Evolutionary conservation across 1,140 invertebrate species (phyloP), one percentile per base, ranked within the genome.

Genomic region (Penaeus japonicus): DNA sequence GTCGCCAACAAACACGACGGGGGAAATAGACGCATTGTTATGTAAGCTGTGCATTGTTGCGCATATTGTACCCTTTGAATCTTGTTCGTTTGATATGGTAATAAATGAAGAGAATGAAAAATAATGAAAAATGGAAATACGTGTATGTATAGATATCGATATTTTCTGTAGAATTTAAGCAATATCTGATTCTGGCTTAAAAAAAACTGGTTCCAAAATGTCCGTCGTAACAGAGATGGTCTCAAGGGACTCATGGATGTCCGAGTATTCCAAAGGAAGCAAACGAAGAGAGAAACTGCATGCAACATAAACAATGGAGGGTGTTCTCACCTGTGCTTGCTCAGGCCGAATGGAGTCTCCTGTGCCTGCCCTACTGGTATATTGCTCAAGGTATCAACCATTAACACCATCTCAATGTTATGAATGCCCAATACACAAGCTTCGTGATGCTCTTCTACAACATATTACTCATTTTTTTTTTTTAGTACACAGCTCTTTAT

Each of bases 1-100:
- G 94, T 94, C 55, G 96, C 96, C 10, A 95, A 97, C 90, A 97
- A 97, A 92, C 92, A 94, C 47, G 96, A 95, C 10, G 96, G 96
- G 22, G 94, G 94, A 94, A 95, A 90, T 91, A 94, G 53, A 94
- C 94, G 24, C 94, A 95, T 7, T 91, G 92, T 79, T 85, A 95
- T 54, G 94, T 94, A 3, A 88, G 90, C 73, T 22, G n/a, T n/a
- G n/a, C n/a, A n/a, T n/a, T n/a, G n/a, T n/a, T n/a, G n/a, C n/a
- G n/a, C n/a, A n/a, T n/a, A n/a, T n/a, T n/a, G n/a, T n/a, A n/a
- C n/a, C n/a, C n/a, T n/a, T 27, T 32, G 35, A 12, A 0, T 59
- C 27, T 20, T n/a, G 59, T 54, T 24, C 2, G 5, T 35, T 32
- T 73, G 73, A 57, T 18, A 0, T 87, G 22, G 18, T 1, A 57